Base-by-base conservation (phyloP, 2,888 invertebrate genomes). In the Pelosia muscerda region DNA sequence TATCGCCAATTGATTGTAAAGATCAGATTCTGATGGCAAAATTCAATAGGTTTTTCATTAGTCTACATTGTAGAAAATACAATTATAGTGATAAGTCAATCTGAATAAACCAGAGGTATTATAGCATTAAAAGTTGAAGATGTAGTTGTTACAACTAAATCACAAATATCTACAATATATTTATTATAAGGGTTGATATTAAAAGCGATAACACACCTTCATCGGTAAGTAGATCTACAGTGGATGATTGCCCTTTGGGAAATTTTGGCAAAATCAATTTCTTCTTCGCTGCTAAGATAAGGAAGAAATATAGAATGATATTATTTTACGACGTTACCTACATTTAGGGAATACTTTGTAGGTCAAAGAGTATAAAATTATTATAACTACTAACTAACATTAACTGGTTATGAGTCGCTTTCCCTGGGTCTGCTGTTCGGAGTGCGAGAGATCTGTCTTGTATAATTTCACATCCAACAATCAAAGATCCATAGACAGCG, bases 241-340 rank as follows among this genome's bases (percentile, higher is more conserved):
- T 15, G 26, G 61, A 68, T 76, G 72, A 72, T 69, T 66, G 69
- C 74, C 84, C 80, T 79, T 53, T 65, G 82, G 78, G 85, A 83
- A 75, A 72, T 75, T 75, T 65, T 77, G 73, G 75, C 73, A 71
- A 72, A 82, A 83, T 83, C 81, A 83, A 84, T 82, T 77, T 73
- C 73, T 74, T 64, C 69, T 72, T 77, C 81, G 73, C 66, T 67
- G 56, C 68, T 68, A 71, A 73, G 73, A 76, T 79, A 79, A 72
- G 76, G 72, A 80, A 78, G 76, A 83, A 81, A 83, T 82, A 83
- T 78, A 70, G 82, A 78, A 81, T 82, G 69, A 74, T 82, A 83
- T 83, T 82, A 79, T 78, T 82, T 83, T 82, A 83, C 83, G 83
- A 79, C 78, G 72, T 71, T 49, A 49, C 49, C 49, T 75, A 78